Evolutionary conservation across 2,797 vertebrate genomes (phyloP).

Genomic region (Coregonus suidteri): DNA sequence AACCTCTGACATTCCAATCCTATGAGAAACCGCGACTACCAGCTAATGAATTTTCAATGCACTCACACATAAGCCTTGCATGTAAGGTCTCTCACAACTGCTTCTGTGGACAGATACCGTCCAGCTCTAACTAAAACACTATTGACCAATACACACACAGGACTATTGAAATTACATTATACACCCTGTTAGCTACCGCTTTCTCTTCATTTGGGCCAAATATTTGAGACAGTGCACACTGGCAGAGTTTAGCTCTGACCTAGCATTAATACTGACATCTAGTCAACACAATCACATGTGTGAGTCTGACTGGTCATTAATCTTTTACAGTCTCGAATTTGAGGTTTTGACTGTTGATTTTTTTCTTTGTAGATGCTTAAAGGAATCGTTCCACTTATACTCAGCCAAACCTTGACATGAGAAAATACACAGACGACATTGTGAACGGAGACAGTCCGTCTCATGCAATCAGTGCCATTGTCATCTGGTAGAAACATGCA

Average conservation of each 20-base stretch:
- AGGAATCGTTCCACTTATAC: slow-evolving; percentile 36
- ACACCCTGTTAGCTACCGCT: slow-evolving; percentile 35
- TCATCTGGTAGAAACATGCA: slow-evolving; percentile 35
- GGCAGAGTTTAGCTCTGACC: slow-evolving; percentile 24
- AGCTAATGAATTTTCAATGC: slow-evolving; percentile 70
- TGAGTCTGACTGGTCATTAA: slow-evolving; percentile 31
- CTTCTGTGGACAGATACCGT: slow-evolving; percentile 34
- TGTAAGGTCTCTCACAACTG: slow-evolving; percentile 40
- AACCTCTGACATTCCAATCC: slow-evolving; percentile 49
- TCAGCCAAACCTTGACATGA: slow-evolving; percentile 51
- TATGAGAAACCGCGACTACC: slow-evolving; percentile 50
- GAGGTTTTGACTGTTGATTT: slow-evolving; percentile 31
- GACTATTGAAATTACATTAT: background rate
- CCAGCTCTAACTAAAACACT: slow-evolving; percentile 3
- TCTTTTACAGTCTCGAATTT: slow-evolving; percentile 43
- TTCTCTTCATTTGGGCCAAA: slow-evolving; percentile 39
- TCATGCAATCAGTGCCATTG: slow-evolving; percentile 25
- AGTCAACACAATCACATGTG: slow-evolving; percentile 42
- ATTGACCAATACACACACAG: slow-evolving; percentile 2
- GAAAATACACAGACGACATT: slow-evolving; percentile 45
- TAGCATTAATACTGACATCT: slow-evolving; percentile 23
- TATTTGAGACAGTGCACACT: slow-evolving; percentile 26
- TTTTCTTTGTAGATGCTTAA: slow-evolving; percentile 29
- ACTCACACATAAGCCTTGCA: slow-evolving; percentile 49
- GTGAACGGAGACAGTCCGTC: slow-evolving; percentile 28